Conservation (phyloP, 2,113 vertebrate species). For the Penelope pileata region DNA sequence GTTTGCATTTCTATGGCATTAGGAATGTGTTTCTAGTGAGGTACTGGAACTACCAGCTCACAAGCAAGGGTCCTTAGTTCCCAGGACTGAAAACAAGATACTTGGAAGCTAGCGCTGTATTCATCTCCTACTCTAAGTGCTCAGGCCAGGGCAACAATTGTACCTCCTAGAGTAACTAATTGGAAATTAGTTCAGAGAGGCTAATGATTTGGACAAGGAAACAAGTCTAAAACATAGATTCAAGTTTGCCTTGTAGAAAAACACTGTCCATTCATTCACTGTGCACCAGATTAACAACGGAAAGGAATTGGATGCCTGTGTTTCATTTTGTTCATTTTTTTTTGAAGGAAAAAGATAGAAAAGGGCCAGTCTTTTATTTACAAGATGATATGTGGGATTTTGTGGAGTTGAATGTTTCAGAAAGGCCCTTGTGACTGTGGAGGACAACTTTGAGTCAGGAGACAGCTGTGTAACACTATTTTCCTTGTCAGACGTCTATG, state of each 20-base stretch:
- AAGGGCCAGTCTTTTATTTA: background rate
- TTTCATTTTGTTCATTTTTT: background rate
- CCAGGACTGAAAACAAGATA: constrained; percentile 38
- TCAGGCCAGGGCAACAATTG: background rate
- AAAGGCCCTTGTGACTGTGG: background rate
- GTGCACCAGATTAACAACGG: background rate
- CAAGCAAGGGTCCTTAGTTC: constrained; percentile 54
- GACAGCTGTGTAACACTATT: background rate
- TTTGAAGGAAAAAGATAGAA: background rate
- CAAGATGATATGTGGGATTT: background rate
- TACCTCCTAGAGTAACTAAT: background rate
- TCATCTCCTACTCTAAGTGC: constrained; percentile 7
- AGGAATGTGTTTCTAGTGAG: constrained; percentile 56
- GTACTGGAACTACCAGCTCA: constrained; percentile 46
- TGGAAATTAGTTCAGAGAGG: constrained; percentile 12
- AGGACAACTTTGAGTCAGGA: background rate
- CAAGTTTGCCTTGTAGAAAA: background rate
- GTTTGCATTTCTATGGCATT: constrained; percentile 65
- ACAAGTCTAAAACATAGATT: background rate
- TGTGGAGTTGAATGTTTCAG: background rate
- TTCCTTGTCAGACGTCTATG: background rate
- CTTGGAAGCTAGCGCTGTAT: constrained; percentile 39
- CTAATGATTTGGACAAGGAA: background rate
- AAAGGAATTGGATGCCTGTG: background rate
- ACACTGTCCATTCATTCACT: background rate